phyloP scores from a whole-genome alignment of 2,797 vertebrate genomes.

The Squalus acanthias region DNA sequence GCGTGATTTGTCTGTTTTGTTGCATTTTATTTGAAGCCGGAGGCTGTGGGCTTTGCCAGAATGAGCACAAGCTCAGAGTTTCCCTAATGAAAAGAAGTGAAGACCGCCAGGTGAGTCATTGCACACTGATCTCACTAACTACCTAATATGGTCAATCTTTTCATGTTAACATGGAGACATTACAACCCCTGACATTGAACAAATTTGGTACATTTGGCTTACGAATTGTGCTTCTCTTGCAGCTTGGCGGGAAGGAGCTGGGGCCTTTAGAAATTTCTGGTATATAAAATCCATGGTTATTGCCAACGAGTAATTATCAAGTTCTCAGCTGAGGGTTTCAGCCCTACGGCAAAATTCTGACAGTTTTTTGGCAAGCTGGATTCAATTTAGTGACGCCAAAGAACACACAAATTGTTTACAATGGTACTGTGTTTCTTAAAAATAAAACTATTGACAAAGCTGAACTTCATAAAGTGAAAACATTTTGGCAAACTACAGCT shows the following conservation, averaged over 20 bases:
- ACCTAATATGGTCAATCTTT: not conserved
- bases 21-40: not conserved
- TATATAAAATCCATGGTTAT: not conserved
- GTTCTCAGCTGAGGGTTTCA: not conserved
- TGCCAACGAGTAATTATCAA: not conserved
- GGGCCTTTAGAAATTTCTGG: not conserved
- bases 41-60: not conserved
- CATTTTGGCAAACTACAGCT: not conserved
- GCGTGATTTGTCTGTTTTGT: not conserved
- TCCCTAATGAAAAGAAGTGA: not conserved
- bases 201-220: not conserved
- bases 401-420: not conserved
- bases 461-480: not conserved
- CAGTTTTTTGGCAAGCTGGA: not conserved
- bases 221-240: not conserved
- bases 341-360: not conserved
- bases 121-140: not conserved
- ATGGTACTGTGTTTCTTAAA: not conserved
- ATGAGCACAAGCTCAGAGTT: not conserved
- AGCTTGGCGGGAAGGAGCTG: not conserved
- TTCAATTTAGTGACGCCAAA: not conserved
- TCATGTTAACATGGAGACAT: not conserved
- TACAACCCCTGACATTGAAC: not conserved
- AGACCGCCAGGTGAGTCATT: not conserved
- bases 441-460: conserved; percentile 22